A percentile compares a stretch with the other conserved stretches of the same genome.
These are phyloP conservation scores for Sylvicola cinctus DNA, from an alignment of 2,888 invertebrate species.

Conservation along the genomic window DNA sequence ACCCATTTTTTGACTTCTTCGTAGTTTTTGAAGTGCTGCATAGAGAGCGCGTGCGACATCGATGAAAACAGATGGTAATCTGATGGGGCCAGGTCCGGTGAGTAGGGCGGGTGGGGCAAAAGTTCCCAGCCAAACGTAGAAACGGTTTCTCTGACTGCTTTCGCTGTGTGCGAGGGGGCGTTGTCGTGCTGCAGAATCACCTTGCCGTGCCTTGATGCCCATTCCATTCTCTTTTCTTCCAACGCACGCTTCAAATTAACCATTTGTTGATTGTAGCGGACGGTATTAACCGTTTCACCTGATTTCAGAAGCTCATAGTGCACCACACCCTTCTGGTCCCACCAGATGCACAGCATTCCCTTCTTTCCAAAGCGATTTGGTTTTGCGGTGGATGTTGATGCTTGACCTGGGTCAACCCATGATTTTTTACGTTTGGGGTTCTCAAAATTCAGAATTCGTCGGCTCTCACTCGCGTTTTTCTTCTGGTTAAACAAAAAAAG, in stretches of 20 bases:
- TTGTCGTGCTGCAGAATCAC: conserved; percentile 1
- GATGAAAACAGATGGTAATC: conserved; percentile 2
- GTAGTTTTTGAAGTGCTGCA: neutral
- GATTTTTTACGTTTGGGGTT: conserved; percentile 7
- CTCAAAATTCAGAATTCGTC: conserved; percentile 11
- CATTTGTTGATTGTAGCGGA: no score
- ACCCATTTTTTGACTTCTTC: no score
- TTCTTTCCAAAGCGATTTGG: no score
- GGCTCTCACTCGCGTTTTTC: conserved; percentile 4
- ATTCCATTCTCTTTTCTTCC: conserved; percentile 1
- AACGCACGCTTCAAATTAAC: neutral
- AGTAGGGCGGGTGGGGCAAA: no score
- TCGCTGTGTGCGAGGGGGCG: conserved; percentile 1
- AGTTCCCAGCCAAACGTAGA: neutral
- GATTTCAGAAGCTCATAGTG: no score
- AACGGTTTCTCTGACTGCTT: neutral
- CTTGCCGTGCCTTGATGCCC: conserved; percentile 1
- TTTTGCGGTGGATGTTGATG: no score
- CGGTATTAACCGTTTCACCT: no score
- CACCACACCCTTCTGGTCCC: no score
- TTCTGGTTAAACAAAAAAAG: neutral
- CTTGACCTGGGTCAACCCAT: conserved; percentile 5
- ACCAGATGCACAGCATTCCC: no score
- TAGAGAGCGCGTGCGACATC: conserved; percentile 1
- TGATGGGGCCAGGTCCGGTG: neutral